These are phyloP conservation scores for Lepisosteus oculatus DNA, from an alignment of 2,113 vertebrate genomes.

Conservation along the genomic window DNA sequence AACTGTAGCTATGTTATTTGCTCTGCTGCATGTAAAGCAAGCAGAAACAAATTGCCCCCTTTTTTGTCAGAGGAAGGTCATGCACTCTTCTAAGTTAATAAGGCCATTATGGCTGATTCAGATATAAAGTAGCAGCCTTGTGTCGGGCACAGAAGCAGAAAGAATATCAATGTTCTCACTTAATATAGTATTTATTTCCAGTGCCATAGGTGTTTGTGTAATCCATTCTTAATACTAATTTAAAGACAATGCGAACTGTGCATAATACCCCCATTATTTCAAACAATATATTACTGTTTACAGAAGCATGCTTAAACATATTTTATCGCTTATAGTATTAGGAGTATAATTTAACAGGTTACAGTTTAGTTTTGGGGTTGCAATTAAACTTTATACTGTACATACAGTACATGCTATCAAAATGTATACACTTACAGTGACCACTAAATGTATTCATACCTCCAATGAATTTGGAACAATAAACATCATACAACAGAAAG, in stretches of 20 bases:
- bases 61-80: background rate
- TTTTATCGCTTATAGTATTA: background rate
- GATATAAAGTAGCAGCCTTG: background rate
- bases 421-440: too few relatives aligned
- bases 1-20: background rate
- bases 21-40: background rate
- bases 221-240: background rate
- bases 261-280: background rate
- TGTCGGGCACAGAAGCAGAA: background rate
- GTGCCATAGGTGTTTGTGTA: background rate
- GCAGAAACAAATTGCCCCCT: background rate
- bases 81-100: background rate
- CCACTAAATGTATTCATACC: too few relatives aligned
- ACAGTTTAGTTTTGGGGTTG: background rate
- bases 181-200: constrained; percentile 6
- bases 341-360: background rate
- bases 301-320: background rate
- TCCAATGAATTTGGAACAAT: too few relatives aligned
- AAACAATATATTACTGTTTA: background rate
- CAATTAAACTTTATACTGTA: background rate
- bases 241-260: background rate
- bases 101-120: background rate
- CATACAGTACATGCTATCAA: too few relatives aligned
- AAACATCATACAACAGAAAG: too few relatives aligned
- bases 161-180: constrained; percentile 12